Percentiles rank a stretch among this genome's conserved stretches.
phyloP scores from a whole-genome alignment of 2,113 vertebrate genomes.

The Peromyscus leucopus region DNA sequence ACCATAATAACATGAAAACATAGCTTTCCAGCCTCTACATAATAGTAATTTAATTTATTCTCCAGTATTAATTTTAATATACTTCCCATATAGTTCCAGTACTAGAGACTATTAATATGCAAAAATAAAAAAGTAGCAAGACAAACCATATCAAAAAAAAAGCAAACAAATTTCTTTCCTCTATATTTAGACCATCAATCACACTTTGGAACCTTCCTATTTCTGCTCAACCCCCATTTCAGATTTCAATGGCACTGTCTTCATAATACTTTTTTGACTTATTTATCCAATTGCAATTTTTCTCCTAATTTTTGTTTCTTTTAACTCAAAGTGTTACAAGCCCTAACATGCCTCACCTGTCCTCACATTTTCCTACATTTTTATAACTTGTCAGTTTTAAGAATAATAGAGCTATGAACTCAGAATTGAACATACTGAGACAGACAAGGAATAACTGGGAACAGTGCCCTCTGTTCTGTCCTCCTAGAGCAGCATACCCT shows the following conservation, averaged over 20 bases:
- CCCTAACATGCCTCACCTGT: no score
- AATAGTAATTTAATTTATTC: not conserved
- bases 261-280: not conserved
- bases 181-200: not conserved
- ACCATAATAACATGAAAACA: not conserved
- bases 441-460: rapidly evolving
- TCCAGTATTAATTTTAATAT: not conserved
- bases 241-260: not conserved
- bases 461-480: no score
- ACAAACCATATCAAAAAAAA: not conserved
- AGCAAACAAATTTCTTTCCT: not conserved
- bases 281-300: not conserved
- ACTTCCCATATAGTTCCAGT: not conserved
- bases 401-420: not conserved
- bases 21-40: not conserved
- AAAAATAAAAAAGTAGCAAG: not conserved
- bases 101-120: not conserved
- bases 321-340: not conserved
- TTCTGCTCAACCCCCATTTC: not conserved
- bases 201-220: not conserved
- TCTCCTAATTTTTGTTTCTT: not conserved
- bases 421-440: not conserved
- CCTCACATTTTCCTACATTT: not conserved
- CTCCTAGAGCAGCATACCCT: no score
- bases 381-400: not conserved